These are phyloP conservation scores for Brachymystax lenok DNA, from an alignment of 2,797 vertebrate species.

Conservation along the genomic window DNA sequence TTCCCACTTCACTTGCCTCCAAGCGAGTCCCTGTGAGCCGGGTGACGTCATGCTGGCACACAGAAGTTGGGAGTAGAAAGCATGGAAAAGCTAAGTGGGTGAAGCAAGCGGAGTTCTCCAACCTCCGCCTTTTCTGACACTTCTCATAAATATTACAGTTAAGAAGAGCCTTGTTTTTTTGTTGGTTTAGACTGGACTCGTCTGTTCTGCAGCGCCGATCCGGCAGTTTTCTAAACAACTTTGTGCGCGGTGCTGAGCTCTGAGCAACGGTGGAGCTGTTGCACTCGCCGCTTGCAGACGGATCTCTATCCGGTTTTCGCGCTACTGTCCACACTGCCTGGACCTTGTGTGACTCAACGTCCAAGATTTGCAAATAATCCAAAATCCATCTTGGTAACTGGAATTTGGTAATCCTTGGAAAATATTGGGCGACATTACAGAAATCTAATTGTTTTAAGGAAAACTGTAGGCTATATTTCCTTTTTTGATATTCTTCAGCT, in stretches of 20 bases:
- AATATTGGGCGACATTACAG: constrained; percentile 18
- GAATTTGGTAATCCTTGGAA: constrained; percentile 21
- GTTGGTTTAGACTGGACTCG: constrained; percentile 1
- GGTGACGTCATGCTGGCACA: constrained; percentile 89
- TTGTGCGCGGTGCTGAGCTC: constrained; percentile 33
- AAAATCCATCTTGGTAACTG: constrained; percentile 2
- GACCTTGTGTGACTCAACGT: constrained; percentile 36
- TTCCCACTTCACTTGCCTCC: constrained; percentile 76
- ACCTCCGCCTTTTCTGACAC: constrained; percentile 88
- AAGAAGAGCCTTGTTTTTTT: constrained; percentile 8
- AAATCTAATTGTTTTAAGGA: neutral
- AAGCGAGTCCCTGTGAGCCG: constrained; percentile 43
- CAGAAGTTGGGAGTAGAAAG: constrained; percentile 82
- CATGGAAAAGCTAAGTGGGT: constrained; percentile 90
- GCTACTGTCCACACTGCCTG: constrained; percentile 45
- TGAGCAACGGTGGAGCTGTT: constrained; percentile 17
- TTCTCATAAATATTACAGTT: constrained; percentile 84
- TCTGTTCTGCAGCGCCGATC: constrained; percentile 8
- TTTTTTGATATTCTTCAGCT: neutral
- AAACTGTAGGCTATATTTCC: neutral
- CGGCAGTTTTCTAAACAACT: constrained; percentile 26
- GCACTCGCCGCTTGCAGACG: constrained; percentile 22
- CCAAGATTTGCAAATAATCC: constrained; percentile 4
- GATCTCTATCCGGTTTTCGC: constrained; percentile 27
- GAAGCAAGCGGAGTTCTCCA: constrained; percentile 90